A percentile compares a stretch with the other conserved stretches of the same genome.
Conservation (phyloP, 2,113 vertebrate species). For the Rhynchomys soricoides region DNA sequence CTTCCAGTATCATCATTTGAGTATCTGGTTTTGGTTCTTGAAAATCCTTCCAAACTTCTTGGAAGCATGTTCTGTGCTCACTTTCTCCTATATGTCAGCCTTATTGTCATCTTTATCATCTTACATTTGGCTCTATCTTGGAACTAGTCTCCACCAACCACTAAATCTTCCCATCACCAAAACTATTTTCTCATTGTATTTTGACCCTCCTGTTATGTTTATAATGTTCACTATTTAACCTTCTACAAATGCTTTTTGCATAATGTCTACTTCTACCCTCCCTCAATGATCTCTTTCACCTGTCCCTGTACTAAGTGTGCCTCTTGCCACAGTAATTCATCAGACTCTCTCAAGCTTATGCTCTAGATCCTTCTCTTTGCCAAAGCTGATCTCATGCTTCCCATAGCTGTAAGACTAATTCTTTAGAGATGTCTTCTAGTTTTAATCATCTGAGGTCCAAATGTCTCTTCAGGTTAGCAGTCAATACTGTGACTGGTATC, state of each 20-base stretch:
- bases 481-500: background rate
- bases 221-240: background rate
- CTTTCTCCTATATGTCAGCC: background rate
- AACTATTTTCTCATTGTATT: background rate
- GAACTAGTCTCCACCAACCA: background rate
- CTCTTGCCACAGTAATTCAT: background rate
- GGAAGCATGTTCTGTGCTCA: background rate
- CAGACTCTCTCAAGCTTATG: background rate
- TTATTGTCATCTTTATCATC: background rate
- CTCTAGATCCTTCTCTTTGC: background rate
- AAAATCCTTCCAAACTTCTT: conserved; percentile 39
- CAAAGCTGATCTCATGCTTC: background rate
- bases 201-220: background rate
- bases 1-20: background rate
- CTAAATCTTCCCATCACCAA: conserved; percentile 16
- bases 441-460: conserved; percentile 5
- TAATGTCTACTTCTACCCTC: background rate
- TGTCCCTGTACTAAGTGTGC: background rate
- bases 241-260: background rate
- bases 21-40: background rate
- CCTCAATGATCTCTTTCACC: background rate
- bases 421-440: background rate
- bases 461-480: background rate
- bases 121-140: background rate
- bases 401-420: background rate